These are phyloP conservation scores for Chymomyza fuscimana DNA, from an alignment of 2,888 invertebrate species.

Conservation along the genomic window DNA sequence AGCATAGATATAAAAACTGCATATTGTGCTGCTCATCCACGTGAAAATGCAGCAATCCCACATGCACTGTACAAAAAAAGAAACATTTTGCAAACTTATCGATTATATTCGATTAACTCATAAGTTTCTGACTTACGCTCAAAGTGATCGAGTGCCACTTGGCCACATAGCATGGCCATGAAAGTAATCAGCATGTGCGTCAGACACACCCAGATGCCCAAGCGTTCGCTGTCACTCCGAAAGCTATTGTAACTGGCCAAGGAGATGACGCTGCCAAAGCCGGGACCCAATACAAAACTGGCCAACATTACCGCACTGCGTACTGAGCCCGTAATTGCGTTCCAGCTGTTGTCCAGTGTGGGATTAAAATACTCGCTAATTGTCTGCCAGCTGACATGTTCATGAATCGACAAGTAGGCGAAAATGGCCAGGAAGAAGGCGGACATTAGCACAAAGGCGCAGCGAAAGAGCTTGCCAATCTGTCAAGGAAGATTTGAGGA, in stretches of 20 bases:
- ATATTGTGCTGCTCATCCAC: constrained; percentile 72
- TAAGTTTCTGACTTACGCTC: constrained; percentile 55
- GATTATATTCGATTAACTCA: not conserved
- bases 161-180: constrained; percentile 67
- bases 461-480: constrained; percentile 77
- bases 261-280: constrained; percentile 90
- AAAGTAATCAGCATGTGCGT: constrained; percentile 69
- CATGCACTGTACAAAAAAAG: constrained; percentile 61
- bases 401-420: constrained; percentile 60
- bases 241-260: constrained; percentile 91
- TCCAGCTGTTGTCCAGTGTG: constrained; percentile 44
- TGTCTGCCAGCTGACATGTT: constrained; percentile 47
- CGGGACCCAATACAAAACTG: constrained; percentile 89
- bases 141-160: constrained; percentile 76
- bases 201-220: constrained; percentile 70
- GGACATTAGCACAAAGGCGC: constrained; percentile 69
- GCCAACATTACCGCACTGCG: constrained; percentile 67
- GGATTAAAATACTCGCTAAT: constrained; percentile 57
- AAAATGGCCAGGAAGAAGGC: constrained; percentile 68
- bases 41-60: constrained; percentile 68
- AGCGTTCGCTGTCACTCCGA: constrained; percentile 84
- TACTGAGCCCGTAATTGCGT: constrained; percentile 35
- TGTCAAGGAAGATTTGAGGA: constrained; percentile 32
- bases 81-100: not conserved
- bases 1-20: constrained; percentile 75